These are phyloP conservation scores for Gastrophryne carolinensis DNA, from an alignment of 2,797 vertebrate genomes.

Conservation along the genomic window DNA sequence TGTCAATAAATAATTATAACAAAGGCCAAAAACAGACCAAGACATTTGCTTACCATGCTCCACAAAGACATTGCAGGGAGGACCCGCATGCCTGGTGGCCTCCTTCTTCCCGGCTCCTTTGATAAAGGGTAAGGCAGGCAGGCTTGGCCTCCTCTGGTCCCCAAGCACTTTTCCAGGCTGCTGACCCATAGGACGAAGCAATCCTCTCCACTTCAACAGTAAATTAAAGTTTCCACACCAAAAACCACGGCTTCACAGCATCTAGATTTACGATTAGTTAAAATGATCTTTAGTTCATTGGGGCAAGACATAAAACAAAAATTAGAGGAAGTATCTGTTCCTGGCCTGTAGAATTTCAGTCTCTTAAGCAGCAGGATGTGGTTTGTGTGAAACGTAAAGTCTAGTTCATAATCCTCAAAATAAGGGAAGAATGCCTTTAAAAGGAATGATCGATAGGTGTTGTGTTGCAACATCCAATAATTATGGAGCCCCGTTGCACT, in stretches of 20 bases:
- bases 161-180: slow-evolving; percentile 98
- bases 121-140: slow-evolving; percentile 92
- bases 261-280: not conserved
- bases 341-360: not conserved
- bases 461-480: not conserved
- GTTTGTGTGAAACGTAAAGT: not conserved
- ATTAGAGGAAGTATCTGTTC: slow-evolving; percentile 31
- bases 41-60: slow-evolving; percentile 85
- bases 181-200: slow-evolving; percentile 92
- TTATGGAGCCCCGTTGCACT: not conserved
- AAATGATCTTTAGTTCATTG: not conserved
- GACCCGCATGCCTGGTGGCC: slow-evolving; percentile 80
- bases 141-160: slow-evolving; percentile 96
- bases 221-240: not conserved
- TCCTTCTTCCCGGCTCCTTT: slow-evolving; percentile 87
- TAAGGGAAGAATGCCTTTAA: not conserved
- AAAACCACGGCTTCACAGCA: not conserved
- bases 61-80: slow-evolving; percentile 89
- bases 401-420: not conserved
- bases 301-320: slow-evolving; percentile 40
- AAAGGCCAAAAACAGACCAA: not conserved
- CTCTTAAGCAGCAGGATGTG: slow-evolving; percentile 21
- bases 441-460: not conserved
- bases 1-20: too few species aligned
- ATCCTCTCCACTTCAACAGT: slow-evolving; percentile 55